These are phyloP conservation scores for Meloidogyne floridensis DNA, from an alignment of 1,140 invertebrate genomes.

Conservation along the genomic window DNA sequence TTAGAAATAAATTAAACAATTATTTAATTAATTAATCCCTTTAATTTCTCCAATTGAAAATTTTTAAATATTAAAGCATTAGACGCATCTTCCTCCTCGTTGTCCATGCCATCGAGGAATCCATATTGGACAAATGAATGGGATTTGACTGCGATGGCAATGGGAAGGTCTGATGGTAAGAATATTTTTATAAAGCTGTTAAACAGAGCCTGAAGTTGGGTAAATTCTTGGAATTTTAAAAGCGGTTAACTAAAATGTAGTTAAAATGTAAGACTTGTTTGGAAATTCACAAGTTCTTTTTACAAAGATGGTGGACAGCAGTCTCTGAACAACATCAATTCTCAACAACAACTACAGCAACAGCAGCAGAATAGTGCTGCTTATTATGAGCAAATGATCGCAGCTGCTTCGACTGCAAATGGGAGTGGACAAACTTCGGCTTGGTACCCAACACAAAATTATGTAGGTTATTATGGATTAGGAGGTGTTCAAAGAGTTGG, in stretches of 20 bases:
- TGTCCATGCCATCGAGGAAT: neutral
- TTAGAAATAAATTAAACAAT: too few species aligned
- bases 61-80: neutral
- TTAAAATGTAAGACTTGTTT: too few species aligned
- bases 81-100: neutral
- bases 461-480: neutral
- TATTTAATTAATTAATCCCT: too few species aligned
- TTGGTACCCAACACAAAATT: neutral
- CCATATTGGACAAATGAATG: neutral
- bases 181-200: too few species aligned
- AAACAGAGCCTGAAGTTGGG: too few species aligned
- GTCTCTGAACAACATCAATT: neutral
- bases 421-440: neutral
- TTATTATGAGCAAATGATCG: neutral
- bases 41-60: too few species aligned
- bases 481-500: neutral
- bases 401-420: neutral
- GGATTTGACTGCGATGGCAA: neutral
- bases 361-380: neutral
- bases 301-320: neutral
- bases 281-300: too few species aligned
- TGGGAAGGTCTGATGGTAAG: neutral
- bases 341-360: neutral
- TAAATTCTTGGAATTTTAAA: neutral
- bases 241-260: neutral